phyloP scores from a whole-genome alignment of 2,888 invertebrate species.

The Protophormia terraenovae region DNA sequence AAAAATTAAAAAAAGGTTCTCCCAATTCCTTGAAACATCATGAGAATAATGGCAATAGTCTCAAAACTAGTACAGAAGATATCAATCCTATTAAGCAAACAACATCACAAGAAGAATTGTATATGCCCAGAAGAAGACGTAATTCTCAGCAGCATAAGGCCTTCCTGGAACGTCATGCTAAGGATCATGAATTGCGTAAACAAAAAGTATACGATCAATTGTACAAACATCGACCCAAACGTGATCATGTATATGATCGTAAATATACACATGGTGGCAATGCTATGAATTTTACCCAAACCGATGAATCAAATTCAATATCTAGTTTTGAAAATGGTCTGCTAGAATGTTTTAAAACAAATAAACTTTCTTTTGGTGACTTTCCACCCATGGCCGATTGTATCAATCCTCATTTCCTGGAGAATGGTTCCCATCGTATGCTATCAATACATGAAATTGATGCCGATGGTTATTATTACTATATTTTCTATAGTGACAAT shows the following conservation, averaged over 20 bases:
- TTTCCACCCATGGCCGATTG: constrained; percentile 88
- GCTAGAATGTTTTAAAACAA: constrained; percentile 88
- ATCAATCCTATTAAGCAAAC: not conserved
- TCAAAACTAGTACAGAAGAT: constrained; percentile 43
- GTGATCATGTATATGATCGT: constrained; percentile 85
- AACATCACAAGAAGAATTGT: not conserved
- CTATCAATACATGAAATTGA: constrained; percentile 87
- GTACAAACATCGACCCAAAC: constrained; percentile 75
- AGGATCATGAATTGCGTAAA: constrained; percentile 20
- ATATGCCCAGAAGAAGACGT: constrained; percentile 23
- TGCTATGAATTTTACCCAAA: constrained; percentile 83
- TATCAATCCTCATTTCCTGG: constrained; percentile 86
- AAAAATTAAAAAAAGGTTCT: constrained; percentile 75
- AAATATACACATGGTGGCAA: constrained; percentile 91
- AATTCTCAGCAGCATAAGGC: not conserved
- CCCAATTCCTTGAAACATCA: constrained; percentile 31
- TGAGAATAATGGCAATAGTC: constrained; percentile 59
- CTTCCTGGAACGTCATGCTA: not conserved
- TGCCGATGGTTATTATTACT: constrained; percentile 92
- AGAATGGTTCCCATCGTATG: constrained; percentile 86
- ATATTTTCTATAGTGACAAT: constrained; percentile 94
- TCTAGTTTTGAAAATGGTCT: constrained; percentile 92
- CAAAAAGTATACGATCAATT: constrained; percentile 75
- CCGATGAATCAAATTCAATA: constrained; percentile 86
- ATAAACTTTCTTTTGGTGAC: constrained; percentile 87